Conservation (phyloP, 2,888 invertebrate species). For the Muscina levida region DNA sequence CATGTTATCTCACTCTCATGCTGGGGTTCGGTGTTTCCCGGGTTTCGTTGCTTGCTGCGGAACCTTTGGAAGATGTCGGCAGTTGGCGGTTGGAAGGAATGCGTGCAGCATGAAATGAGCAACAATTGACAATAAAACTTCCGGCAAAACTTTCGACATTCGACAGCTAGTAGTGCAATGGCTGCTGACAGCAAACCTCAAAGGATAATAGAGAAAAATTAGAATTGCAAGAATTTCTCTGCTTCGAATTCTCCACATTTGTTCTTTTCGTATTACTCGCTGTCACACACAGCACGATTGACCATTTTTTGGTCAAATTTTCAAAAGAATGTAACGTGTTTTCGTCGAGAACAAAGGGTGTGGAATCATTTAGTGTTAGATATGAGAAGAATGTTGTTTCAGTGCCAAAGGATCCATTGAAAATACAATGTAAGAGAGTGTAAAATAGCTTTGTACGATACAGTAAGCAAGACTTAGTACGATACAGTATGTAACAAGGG, state of each 20-base stretch:
- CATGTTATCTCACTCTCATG: constrained; percentile 14
- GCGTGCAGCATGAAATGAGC: constrained; percentile 46
- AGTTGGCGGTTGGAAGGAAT: constrained; percentile 23
- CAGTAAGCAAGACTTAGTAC: too few species aligned
- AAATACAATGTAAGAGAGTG: too few species aligned
- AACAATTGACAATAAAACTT: constrained; percentile 49
- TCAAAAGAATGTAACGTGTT: too few species aligned
- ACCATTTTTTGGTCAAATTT: neutral
- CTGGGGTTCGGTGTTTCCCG: constrained; percentile 6
- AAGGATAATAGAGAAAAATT: constrained; percentile 51
- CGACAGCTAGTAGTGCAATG: constrained; percentile 46
- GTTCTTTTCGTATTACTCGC: neutral
- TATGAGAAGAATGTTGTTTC: too few species aligned
- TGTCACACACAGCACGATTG: neutral
- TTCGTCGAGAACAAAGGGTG: neutral
- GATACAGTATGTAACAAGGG: too few species aligned
- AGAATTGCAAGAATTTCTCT: constrained; percentile 38
- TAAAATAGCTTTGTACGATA: too few species aligned
- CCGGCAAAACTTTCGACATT: constrained; percentile 52
- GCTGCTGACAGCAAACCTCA: constrained; percentile 55
- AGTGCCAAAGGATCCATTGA: too few species aligned
- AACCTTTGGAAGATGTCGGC: constrained; percentile 5
- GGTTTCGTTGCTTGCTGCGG: constrained; percentile 20
- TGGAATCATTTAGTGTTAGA: too few species aligned
- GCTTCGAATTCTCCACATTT: constrained; percentile 9